Conservation (phyloP, 2,888 invertebrate genomes). For the Protophormia terraenovae region DNA sequence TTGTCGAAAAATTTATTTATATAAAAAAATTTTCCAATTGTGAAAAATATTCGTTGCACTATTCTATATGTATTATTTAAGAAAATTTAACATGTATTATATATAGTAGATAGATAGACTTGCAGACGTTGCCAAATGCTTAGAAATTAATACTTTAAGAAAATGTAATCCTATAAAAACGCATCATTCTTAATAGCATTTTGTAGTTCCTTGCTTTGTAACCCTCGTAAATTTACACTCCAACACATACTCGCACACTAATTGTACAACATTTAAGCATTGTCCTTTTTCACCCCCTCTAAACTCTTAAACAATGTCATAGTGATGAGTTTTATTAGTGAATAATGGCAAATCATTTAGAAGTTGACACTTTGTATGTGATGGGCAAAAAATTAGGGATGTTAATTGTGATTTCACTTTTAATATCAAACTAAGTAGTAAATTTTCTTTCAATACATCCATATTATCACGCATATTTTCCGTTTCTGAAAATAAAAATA, state of each 20-base stretch:
- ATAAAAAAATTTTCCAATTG: too few species aligned
- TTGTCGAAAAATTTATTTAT: too few species aligned
- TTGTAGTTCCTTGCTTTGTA: too few species aligned
- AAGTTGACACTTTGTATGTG: slow-evolving; percentile 73
- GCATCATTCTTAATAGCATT: too few species aligned
- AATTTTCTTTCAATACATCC: background rate
- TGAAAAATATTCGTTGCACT: too few species aligned
- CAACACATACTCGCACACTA: background rate
- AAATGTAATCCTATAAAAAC: too few species aligned
- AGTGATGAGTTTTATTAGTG: slow-evolving; percentile 79
- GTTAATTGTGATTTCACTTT: background rate
- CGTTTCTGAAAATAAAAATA: background rate
- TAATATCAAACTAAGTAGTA: background rate
- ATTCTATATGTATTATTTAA: too few species aligned
- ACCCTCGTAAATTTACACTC: background rate
- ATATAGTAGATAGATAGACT: too few species aligned
- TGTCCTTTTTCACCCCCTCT: background rate
- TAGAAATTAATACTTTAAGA: too few species aligned
- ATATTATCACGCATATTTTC: background rate
- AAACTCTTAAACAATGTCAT: slow-evolving; percentile 68
- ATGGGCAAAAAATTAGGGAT: slow-evolving; percentile 25
- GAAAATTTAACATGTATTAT: too few species aligned
- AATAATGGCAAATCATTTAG: slow-evolving; percentile 80
- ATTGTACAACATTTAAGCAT: slow-evolving; percentile 11
- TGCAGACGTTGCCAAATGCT: too few species aligned